Percentiles rank a stretch among this genome's conserved stretches.
phyloP scores from a whole-genome alignment of 2,113 vertebrate species.

The Daboia siamensis region DNA sequence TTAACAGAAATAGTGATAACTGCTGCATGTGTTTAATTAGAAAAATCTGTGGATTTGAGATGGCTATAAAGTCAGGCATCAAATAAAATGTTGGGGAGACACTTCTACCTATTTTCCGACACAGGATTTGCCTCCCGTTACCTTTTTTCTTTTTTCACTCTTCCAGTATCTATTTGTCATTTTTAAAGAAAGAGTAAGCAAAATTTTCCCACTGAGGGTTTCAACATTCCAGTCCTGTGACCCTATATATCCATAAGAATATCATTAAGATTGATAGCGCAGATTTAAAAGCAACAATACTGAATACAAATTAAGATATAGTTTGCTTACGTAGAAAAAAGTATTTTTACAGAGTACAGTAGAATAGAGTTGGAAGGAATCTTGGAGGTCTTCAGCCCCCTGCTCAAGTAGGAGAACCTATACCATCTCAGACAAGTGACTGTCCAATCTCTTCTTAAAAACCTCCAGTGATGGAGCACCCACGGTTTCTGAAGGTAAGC shows the following conservation, averaged over 20 bases:
- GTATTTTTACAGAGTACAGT: background rate
- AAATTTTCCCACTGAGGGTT: background rate
- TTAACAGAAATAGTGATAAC: constrained; percentile 38
- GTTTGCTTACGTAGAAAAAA: background rate
- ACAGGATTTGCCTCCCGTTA: background rate
- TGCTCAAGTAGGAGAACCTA: no score
- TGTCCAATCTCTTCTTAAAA: no score
- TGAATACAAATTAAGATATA: background rate
- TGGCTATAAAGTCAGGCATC: background rate
- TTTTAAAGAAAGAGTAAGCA: background rate
- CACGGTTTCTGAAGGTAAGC: no score
- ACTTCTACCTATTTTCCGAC: background rate
- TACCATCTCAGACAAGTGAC: no score
- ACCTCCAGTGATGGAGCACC: no score
- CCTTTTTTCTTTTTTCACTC: background rate
- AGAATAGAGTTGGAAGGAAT: no score
- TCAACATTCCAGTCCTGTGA: background rate
- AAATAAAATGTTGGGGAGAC: background rate
- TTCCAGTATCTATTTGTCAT: background rate
- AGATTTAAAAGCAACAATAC: background rate
- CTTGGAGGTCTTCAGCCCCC: no score
- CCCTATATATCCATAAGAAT: background rate
- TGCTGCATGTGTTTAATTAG: background rate
- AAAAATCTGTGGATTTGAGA: background rate
- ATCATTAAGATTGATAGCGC: background rate